Conservation (phyloP, 2,888 invertebrate genomes). For the Ceriagrion tenellum region DNA sequence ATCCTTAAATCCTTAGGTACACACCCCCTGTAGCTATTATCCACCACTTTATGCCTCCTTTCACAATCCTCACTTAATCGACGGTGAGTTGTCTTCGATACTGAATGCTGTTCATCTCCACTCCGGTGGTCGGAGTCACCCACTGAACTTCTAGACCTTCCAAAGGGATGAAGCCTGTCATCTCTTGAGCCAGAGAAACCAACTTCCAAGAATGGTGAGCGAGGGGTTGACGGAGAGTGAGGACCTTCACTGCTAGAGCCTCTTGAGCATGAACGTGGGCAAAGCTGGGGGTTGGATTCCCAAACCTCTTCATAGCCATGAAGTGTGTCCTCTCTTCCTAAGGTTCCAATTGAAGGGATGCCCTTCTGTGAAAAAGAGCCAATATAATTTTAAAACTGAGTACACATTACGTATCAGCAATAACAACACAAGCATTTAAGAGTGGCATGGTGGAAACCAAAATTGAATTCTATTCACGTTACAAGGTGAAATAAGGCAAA, state of each 20-base stretch:
- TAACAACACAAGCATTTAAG: not conserved
- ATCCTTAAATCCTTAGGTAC: slow-evolving; percentile 52
- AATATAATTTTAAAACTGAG: not conserved
- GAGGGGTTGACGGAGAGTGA: slow-evolving; percentile 54
- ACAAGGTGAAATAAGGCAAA: not conserved
- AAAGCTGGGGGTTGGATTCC: slow-evolving; percentile 72
- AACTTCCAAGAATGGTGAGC: slow-evolving; percentile 55
- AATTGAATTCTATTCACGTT: not conserved
- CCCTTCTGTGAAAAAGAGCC: not conserved
- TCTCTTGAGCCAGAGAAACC: slow-evolving; percentile 40
- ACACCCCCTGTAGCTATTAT: slow-evolving; percentile 53
- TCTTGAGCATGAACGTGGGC: slow-evolving; percentile 55
- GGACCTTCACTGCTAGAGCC: slow-evolving; percentile 54
- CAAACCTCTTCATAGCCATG: slow-evolving; percentile 74
- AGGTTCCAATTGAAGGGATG: slow-evolving; percentile 70
- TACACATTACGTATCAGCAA: not conserved
- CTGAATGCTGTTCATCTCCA: slow-evolving; percentile 42
- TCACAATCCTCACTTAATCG: slow-evolving; percentile 56
- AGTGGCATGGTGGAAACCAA: not conserved
- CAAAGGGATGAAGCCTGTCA: slow-evolving; percentile 57
- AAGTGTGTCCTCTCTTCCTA: slow-evolving; percentile 73
- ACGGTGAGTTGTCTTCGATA: slow-evolving; percentile 7
- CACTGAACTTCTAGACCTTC: slow-evolving; percentile 49
- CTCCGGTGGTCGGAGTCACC: slow-evolving; percentile 59
- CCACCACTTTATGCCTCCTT: slow-evolving; percentile 48